Evolutionary conservation across 2,113 vertebrate genomes (phyloP).

Genomic region (Solea senegalensis): DNA sequence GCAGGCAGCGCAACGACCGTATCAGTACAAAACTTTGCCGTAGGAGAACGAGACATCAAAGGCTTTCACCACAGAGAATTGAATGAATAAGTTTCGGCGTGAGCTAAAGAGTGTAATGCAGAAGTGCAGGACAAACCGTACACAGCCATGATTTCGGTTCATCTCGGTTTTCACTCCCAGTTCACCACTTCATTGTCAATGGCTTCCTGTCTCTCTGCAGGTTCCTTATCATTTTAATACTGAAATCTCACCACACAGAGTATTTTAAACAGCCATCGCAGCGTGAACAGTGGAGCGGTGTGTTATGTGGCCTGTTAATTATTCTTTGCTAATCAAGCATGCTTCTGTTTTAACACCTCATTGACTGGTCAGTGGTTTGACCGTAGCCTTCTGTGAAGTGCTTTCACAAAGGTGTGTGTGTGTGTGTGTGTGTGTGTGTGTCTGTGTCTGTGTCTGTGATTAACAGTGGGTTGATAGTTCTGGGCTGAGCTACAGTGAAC

Average conservation of each 20-base stretch:
- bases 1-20: background rate
- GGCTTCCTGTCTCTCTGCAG: conserved; percentile 7
- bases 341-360: background rate
- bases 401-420: background rate
- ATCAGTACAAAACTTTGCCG: conserved; percentile 13
- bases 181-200: background rate
- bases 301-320: background rate
- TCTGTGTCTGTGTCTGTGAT: conserved; percentile 29
- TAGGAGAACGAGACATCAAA: background rate
- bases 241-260: no score
- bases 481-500: background rate
- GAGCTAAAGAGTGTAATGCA: conserved; percentile 1
- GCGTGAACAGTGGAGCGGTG: background rate
- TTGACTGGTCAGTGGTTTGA: background rate
- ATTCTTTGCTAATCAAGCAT: background rate
- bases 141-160: background rate
- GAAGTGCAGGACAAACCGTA: background rate
- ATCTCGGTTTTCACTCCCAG: conserved; percentile 4
- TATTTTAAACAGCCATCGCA: background rate
- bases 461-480: background rate
- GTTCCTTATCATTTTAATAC: conserved; percentile 21
- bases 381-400: background rate
- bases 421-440: conserved; percentile 26
- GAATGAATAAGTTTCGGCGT: background rate
- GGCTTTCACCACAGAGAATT: background rate